phyloP scores from a whole-genome alignment of 2,888 invertebrate genomes.

The Eueremaeus valkanovi region DNA sequence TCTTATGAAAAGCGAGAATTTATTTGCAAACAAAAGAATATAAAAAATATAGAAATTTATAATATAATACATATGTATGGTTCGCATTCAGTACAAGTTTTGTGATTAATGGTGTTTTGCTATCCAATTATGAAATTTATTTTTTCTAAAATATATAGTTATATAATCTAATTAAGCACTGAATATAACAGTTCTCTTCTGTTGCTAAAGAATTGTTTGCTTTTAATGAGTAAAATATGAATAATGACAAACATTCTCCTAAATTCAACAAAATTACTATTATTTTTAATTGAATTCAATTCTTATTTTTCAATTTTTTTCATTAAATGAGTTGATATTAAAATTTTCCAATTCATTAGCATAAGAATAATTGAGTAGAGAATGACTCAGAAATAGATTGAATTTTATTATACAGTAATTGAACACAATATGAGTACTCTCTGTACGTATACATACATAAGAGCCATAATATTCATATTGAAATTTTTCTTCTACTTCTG shows the following conservation, averaged over 20 bases:
- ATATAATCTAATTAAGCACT: background rate
- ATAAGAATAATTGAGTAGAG: background rate
- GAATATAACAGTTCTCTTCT: background rate
- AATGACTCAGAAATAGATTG: too few species aligned
- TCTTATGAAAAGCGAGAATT: background rate
- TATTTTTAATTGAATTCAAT: too few species aligned
- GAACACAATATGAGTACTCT: too few species aligned
- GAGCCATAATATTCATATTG: too few species aligned
- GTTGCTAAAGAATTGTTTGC: background rate
- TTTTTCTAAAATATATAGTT: background rate
- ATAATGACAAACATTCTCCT: background rate
- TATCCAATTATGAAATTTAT: constrained; percentile 1
- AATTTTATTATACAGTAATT: too few species aligned
- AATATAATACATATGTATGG: background rate
- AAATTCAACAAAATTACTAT: too few species aligned
- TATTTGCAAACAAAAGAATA: background rate
- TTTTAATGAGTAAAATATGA: background rate
- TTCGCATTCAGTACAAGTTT: background rate
- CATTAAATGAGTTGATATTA: background rate
- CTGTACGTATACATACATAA: too few species aligned
- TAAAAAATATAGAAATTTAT: background rate
- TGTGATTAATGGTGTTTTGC: constrained; percentile 3
- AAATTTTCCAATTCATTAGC: background rate
- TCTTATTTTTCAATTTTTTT: background rate
- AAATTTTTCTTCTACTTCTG: too few species aligned